Evolutionary conservation across 35 echinoderm and acorn worm genomes (phyloP).

Genomic region (Heliocidaris erythrogramma): DNA sequence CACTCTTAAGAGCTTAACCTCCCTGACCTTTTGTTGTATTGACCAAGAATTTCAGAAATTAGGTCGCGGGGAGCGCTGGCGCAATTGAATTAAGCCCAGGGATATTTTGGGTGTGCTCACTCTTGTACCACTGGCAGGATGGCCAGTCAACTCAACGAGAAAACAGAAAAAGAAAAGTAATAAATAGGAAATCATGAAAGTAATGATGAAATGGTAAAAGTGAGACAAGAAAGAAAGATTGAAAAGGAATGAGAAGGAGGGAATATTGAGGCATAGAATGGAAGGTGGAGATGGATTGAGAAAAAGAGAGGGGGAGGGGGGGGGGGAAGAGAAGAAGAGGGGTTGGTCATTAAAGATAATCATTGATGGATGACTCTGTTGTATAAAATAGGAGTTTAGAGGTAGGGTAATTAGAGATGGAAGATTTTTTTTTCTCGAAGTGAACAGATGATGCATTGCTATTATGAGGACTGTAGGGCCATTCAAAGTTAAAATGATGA

Average conservation of each 20-base stretch:
- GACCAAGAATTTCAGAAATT: slow-evolving; percentile 51
- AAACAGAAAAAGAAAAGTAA: neutral
- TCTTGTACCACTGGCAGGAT: neutral
- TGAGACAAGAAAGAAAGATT: neutral
- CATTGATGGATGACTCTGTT: neutral
- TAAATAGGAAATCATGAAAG: neutral
- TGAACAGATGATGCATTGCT: neutral
- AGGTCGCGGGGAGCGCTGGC: slow-evolving; percentile 3
- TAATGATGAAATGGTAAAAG: neutral
- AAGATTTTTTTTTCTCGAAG: neutral
- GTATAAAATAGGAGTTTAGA: neutral
- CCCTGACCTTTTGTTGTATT: slow-evolving; percentile 36
- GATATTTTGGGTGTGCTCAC: slow-evolving; percentile 10
- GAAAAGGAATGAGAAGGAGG: neutral
- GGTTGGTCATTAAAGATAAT: neutral
- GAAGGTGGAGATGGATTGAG: neutral
- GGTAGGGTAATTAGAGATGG: neutral
- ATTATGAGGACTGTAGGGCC: neutral
- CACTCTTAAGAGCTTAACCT: slow-evolving; percentile 15
- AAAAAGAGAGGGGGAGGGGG: neutral
- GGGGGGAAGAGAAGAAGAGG: neutral
- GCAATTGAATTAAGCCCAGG: slow-evolving; percentile 43
- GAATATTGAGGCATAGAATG: neutral
- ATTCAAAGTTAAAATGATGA: neutral
- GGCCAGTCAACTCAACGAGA: slow-evolving; percentile 16